These are phyloP conservation scores for Meiosimyza decipiens DNA, from an alignment of 2,888 invertebrate species.

Conservation along the genomic window DNA sequence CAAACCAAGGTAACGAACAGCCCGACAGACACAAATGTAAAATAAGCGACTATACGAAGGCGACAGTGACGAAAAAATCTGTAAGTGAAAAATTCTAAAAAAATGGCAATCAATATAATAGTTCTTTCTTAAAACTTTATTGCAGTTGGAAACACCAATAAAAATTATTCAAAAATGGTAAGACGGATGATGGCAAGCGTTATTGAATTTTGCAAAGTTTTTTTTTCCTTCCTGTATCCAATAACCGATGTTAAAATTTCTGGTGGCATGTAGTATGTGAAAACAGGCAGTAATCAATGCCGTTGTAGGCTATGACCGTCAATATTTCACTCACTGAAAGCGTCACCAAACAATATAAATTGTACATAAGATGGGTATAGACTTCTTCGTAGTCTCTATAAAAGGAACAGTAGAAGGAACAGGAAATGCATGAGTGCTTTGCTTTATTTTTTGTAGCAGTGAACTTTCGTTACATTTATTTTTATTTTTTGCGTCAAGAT, in stretches of 20 bases:
- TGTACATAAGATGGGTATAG: background rate
- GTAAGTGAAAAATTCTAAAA: conserved; percentile 43
- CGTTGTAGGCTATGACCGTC: too few species aligned
- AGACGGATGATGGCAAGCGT: conserved; percentile 7
- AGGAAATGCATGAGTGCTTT: too few species aligned
- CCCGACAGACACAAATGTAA: conserved; percentile 41
- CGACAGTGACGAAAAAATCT: conserved; percentile 43
- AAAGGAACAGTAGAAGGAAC: too few species aligned
- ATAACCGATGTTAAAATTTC: background rate
- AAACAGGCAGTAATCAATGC: too few species aligned
- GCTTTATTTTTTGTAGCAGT: background rate
- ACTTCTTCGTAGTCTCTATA: too few species aligned
- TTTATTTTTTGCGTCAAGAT: conserved; percentile 34
- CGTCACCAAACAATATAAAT: too few species aligned
- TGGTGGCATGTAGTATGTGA: too few species aligned
- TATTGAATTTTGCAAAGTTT: background rate
- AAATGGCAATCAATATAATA: conserved; percentile 9
- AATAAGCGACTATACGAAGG: conserved; percentile 41
- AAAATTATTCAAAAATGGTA: conserved; percentile 27
- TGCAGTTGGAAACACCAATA: conserved; percentile 8
- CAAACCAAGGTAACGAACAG: conserved; percentile 29
- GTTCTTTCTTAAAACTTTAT: background rate
- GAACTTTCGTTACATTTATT: conserved; percentile 10
- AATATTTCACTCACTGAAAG: too few species aligned
- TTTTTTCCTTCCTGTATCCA: conserved; percentile 7